Base-by-base conservation (phyloP, 2,888 invertebrate species). In the Diarsia rubi region DNA sequence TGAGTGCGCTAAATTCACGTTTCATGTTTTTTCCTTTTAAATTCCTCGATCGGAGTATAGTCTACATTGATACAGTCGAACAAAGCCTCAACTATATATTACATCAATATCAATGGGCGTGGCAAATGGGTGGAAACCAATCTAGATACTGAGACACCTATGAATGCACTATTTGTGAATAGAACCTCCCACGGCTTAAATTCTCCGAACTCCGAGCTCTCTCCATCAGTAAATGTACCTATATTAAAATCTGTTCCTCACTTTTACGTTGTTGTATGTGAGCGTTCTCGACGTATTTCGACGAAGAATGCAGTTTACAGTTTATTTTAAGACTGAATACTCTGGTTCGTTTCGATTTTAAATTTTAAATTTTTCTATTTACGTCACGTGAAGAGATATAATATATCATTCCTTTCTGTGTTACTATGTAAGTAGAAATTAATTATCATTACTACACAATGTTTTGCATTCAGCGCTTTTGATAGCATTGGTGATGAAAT, bases 21-120 rank as follows among this genome's bases (percentile, higher is more conserved):
- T 3, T 37, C 24, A 14, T 11, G 19, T 14, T n/a, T 27, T 60
- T n/a, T 24, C 11, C 2, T 21, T n/a, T 19, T 16, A 14, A 44
- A 45, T 37, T 19, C 0, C 9, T 31, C n/a, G 31, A 44, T 47
- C 0, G 12, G 4, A 12, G 3, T 21, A 31, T 8, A 9, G 2
- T 14, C 4, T 16, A 45, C 16, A 37, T 24, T 54, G 9, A 59
- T 44, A 31, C 49, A 79, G 19, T 45, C 19, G 5, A 31, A 37
- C 9, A 66, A 44, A 27, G n/a, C 3, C 0, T 49, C 44, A 14
- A 44, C 14, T 8, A 31, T 3, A 31, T 31, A 42, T 27, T 31
- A 42, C 27, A 59, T 54, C n/a, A 76, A 49, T 42, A 45, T 3
- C 1, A 14, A 45, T 64, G 57, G 74, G 79, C 74, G 79, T 49